phyloP scores from a whole-genome alignment of 1,140 invertebrate species.

The Hesperophylax magnus region DNA sequence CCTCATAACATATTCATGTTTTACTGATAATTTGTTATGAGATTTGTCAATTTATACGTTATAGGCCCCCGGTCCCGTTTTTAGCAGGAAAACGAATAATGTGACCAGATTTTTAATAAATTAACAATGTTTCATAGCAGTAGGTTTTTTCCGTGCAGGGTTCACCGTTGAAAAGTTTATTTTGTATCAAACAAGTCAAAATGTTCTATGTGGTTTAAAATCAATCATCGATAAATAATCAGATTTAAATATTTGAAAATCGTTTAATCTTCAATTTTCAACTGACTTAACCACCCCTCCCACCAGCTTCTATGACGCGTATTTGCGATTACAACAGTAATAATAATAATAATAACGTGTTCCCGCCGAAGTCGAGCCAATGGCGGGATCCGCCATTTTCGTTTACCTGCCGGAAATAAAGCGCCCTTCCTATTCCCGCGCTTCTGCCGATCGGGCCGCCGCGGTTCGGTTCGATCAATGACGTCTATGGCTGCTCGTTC shows the following conservation, averaged over 20 bases:
- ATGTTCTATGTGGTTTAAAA: too few species aligned
- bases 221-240: not conserved
- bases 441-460: not conserved
- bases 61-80: too few species aligned
- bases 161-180: too few species aligned
- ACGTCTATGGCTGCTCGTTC: not conserved
- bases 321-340: not conserved
- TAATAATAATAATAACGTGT: not conserved
- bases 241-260: not conserved
- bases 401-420: constrained; percentile 20
- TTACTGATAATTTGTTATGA: too few species aligned
- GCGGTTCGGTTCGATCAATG: not conserved
- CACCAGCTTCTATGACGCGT: not conserved
- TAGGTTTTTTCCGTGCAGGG: too few species aligned
- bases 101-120: too few species aligned
- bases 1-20: too few species aligned
- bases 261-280: not conserved
- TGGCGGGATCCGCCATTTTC: constrained; percentile 6
- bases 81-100: too few species aligned
- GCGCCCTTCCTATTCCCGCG: not conserved
- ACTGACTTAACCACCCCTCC: not conserved
- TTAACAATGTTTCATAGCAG: too few species aligned
- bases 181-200: too few species aligned
- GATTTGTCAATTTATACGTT: too few species aligned
- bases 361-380: not conserved